phyloP scores from a whole-genome alignment of 2,797 vertebrate genomes.

The Adrianichthys oophorus region DNA sequence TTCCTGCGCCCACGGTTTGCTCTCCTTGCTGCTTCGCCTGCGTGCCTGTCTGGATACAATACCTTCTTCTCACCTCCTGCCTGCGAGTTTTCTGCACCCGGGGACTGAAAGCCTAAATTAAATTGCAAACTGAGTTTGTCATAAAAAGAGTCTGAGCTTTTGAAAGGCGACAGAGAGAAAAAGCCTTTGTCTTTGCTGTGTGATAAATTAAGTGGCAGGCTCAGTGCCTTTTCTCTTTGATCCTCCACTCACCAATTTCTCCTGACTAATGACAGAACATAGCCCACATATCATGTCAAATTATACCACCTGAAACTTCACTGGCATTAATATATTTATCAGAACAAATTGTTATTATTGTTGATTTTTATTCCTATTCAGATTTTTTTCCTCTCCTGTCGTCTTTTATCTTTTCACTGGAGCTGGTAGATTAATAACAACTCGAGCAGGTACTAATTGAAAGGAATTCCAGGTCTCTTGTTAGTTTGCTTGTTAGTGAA shows the following conservation, averaged over 20 bases:
- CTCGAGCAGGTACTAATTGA: constrained; percentile 76
- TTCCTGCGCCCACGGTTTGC: constrained; percentile 51
- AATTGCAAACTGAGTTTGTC: constrained; percentile 89
- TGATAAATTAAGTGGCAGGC: constrained; percentile 94
- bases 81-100: constrained; percentile 75
- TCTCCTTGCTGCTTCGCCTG: constrained; percentile 45
- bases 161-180: constrained; percentile 83
- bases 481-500: constrained; percentile 74
- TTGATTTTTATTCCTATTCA: constrained; percentile 55
- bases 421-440: constrained; percentile 75
- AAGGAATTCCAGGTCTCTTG: constrained; percentile 73
- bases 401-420: constrained; percentile 64
- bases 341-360: constrained; percentile 66
- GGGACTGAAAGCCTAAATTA: constrained; percentile 91
- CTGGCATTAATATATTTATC: constrained; percentile 78
- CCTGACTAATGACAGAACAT: constrained; percentile 84
- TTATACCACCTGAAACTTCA: constrained; percentile 80
- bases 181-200: constrained; percentile 90
- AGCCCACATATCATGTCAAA: constrained; percentile 85
- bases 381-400: constrained; percentile 37
- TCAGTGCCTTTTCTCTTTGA: constrained; percentile 88
- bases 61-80: constrained; percentile 53
- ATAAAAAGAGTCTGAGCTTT: constrained; percentile 88
- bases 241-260: constrained; percentile 75
- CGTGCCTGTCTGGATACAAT: constrained; percentile 48